Evolutionary conservation across 2,888 invertebrate genomes (phyloP).

Genomic region (Drosophila falleni): DNA sequence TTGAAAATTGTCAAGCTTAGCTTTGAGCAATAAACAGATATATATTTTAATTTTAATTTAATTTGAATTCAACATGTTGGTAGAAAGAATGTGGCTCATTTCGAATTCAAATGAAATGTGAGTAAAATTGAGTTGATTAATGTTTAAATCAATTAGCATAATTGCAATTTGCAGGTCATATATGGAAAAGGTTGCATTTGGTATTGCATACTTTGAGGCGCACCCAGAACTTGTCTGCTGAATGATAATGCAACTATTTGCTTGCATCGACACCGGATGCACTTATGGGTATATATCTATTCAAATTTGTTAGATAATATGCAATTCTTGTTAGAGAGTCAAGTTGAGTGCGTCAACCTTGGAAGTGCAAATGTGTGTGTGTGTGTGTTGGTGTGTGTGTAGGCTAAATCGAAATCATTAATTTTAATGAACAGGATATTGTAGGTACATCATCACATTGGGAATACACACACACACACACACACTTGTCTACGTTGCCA

Average conservation of each 20-base stretch:
- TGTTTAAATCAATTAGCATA: constrained; percentile 33
- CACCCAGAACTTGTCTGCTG: constrained; percentile 17
- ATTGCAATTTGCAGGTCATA: constrained; percentile 21
- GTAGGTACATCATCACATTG: constrained; percentile 54
- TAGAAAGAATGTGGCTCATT: too few relatives aligned
- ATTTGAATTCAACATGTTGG: too few relatives aligned
- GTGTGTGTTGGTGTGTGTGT: constrained; percentile 18
- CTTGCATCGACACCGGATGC: constrained; percentile 47
- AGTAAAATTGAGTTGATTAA: not conserved
- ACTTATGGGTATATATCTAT: constrained; percentile 31
- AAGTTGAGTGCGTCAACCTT: constrained; percentile 48
- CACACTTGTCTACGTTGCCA: constrained; percentile 30
- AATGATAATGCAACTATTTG: constrained; percentile 33
- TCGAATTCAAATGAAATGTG: not conserved
- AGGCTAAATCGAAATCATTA: constrained; percentile 67
- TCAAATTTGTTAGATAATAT: constrained; percentile 50
- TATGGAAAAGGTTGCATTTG: constrained; percentile 9
- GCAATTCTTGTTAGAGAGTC: constrained; percentile 62
- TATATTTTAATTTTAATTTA: too few relatives aligned
- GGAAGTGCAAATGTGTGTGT: constrained; percentile 15
- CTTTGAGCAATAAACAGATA: too few relatives aligned
- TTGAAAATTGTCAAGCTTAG: too few relatives aligned
- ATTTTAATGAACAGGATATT: constrained; percentile 76
- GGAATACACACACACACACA: constrained; percentile 38
- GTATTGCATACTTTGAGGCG: constrained; percentile 28